Conservation (phyloP, 2,888 invertebrate species). For the Hetaerina titia region DNA sequence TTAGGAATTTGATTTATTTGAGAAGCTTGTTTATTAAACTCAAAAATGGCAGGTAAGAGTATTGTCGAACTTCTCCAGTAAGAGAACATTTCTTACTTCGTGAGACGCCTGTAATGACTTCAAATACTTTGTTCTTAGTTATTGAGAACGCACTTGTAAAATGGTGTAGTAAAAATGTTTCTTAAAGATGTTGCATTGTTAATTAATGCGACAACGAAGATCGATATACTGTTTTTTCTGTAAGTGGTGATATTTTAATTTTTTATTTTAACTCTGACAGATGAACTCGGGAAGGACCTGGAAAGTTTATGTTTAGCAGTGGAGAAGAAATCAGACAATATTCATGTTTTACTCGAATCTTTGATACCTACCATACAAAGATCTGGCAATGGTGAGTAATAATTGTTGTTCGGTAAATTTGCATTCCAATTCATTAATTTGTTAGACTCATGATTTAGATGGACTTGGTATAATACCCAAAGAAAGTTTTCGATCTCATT, state of each 20-base stretch:
- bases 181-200: not conserved
- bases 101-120: too few relatives aligned
- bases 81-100: too few relatives aligned
- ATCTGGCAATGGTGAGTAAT: conserved; percentile 67
- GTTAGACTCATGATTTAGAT: too few relatives aligned
- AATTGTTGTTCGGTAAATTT: not conserved
- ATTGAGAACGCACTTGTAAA: not conserved
- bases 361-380: conserved; percentile 68
- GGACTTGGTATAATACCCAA: too few relatives aligned
- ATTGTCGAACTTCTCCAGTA: too few relatives aligned
- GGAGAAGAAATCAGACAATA: conserved; percentile 71
- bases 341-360: conserved; percentile 70
- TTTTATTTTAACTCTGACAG: conserved; percentile 70
- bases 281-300: conserved; percentile 72
- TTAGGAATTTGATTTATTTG: not conserved
- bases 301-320: conserved; percentile 72
- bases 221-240: not conserved
- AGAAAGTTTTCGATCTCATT: too few relatives aligned
- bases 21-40: not conserved
- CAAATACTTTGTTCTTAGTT: not conserved
- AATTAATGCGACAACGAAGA: not conserved
- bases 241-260: conserved; percentile 64
- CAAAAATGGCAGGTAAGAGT: conserved; percentile 41
- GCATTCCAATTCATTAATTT: too few relatives aligned
- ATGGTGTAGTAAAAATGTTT: too few relatives aligned